These are phyloP conservation scores for Microctonus brassicae DNA, from an alignment of 2,888 invertebrate species.

Conservation along the genomic window DNA sequence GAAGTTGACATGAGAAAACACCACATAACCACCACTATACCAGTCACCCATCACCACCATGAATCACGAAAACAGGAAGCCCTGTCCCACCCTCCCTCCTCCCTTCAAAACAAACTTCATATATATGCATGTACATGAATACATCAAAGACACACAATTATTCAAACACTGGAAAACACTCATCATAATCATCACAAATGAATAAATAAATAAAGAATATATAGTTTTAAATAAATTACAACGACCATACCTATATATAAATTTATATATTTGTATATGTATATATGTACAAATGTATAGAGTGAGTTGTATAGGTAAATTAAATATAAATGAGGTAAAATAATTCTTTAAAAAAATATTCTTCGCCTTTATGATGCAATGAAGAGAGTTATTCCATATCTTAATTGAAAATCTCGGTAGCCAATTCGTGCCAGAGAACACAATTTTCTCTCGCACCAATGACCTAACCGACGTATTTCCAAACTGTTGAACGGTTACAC, in stretches of 20 bases:
- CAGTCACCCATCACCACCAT: slow-evolving; percentile 14
- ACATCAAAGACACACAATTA: slow-evolving; percentile 19
- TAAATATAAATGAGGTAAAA: not conserved
- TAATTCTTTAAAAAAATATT: slow-evolving; percentile 3
- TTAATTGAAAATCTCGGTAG: slow-evolving; percentile 43
- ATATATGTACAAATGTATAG: too few species aligned
- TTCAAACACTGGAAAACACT: slow-evolving; percentile 18
- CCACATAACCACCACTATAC: slow-evolving; percentile 20
- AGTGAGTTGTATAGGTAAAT: not conserved
- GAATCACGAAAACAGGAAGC: slow-evolving; percentile 32
- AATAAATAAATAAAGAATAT: slow-evolving; percentile 2
- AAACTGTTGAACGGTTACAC: not conserved
- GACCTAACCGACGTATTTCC: not conserved
- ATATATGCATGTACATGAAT: not conserved
- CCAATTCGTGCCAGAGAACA: slow-evolving; percentile 37
- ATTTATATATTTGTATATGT: too few species aligned
- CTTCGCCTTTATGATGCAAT: not conserved
- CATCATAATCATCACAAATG: slow-evolving; percentile 15
- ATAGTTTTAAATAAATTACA: not conserved
- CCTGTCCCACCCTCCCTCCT: slow-evolving; percentile 13
- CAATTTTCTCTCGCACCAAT: slow-evolving; percentile 42
- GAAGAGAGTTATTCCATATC: slow-evolving; percentile 40
- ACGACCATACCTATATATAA: not conserved
- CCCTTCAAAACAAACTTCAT: too few species aligned
- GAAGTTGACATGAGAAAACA: not conserved